Evolutionary conservation across 2,888 invertebrate species (phyloP), one percentile per base, ranked within the genome.

Genomic region (Autographa gamma): DNA sequence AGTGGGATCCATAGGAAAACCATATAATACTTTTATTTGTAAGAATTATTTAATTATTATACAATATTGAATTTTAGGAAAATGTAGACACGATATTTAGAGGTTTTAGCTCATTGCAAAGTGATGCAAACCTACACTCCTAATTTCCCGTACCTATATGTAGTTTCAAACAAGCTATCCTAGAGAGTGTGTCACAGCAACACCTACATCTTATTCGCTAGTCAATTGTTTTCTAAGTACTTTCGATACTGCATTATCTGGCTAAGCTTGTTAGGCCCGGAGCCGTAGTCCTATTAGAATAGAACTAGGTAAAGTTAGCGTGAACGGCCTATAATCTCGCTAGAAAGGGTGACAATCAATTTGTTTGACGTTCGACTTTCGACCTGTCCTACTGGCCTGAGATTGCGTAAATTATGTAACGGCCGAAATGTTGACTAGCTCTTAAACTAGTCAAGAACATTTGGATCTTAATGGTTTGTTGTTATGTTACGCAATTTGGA

Each of bases 331-430:
- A 71, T 84, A 84, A 86, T 80, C 74, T 63, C 62, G 48, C 31
- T 70, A 69, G 81, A 76, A 78, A 82, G 83, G 85, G 82, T 82
- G 81, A 80, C 78, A 85, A 86, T 86, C 81, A 80, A 84, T 86
- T 82, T 67, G 60, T 66, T 62, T 25, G 75, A 59, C 16, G 32
- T 18, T 38, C 61, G 74, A 59, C 16, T 32, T 19, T 38, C 61
- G 74, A 19, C 52, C 66, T 73, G 80, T 70, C 76, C 76, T 59
- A 82, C 62, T 82, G 75, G 72, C 83, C 83, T 76, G 72, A 16
- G 69, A 59, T 82, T 81, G 74, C 79, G 74, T 81, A 69, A 80
- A 62, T 82, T 82, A 73, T 60, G 43, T 80, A 81, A 85, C 67
- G 14, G 59, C 67, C 58, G 63, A 81, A 80, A 61, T 48, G 59